Conservation (phyloP, 1,140 invertebrate species). For the Drosophila triauraria region DNA sequence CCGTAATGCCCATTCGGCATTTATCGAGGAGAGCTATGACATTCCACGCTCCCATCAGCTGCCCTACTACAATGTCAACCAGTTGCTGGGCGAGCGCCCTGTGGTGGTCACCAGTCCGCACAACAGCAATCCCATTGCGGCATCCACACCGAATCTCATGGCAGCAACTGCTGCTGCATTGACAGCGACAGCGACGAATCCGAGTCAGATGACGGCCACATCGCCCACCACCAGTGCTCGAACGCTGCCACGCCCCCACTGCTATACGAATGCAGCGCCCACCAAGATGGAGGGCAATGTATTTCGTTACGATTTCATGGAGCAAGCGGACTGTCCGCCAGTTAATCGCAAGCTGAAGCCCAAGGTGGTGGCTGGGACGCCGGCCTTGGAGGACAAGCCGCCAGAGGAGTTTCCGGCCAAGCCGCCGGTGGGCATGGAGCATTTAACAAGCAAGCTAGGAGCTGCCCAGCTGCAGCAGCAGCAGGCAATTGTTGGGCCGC, state of each 20-base stretch:
- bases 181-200: constrained; percentile 7
- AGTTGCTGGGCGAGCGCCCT: constrained; percentile 75
- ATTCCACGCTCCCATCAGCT: constrained; percentile 89
- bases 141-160: constrained; percentile 81
- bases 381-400: constrained; percentile 86
- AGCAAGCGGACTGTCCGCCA: constrained; percentile 87
- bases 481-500: constrained; percentile 57
- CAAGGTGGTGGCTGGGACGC: constrained; percentile 71
- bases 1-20: constrained; percentile 67
- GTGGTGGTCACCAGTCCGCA: constrained; percentile 65
- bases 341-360: constrained; percentile 93
- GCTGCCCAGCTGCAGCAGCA: constrained; percentile 83
- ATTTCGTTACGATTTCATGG: constrained; percentile 86
- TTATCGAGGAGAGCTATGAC: constrained; percentile 90
- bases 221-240: constrained; percentile 65
- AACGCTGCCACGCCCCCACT: constrained; percentile 86
- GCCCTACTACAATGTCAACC: constrained; percentile 82
- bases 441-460: constrained; percentile 62
- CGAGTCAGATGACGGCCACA: constrained; percentile 15
- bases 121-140: constrained; percentile 70
- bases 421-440: constrained; percentile 63
- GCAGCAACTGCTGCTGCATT: constrained; percentile 23
- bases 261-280: constrained; percentile 90
- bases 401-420: constrained; percentile 80
- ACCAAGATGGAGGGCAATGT: constrained; percentile 87